A percentile compares a stretch with the other conserved stretches of the same genome.
phyloP scores from a whole-genome alignment of 2,113 vertebrate species.

The Anguilla japonica region DNA sequence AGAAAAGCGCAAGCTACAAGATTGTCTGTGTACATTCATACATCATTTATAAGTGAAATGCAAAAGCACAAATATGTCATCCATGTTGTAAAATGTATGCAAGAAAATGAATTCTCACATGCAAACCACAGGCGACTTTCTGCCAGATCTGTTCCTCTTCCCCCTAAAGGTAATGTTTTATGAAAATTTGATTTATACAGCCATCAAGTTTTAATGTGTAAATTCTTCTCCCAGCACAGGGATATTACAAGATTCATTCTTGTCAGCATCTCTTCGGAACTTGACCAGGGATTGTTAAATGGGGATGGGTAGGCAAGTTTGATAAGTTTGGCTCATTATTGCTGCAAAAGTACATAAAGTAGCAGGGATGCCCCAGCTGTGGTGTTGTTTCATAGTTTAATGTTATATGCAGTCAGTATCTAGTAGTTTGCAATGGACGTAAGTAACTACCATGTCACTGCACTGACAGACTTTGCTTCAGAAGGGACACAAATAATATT shows the following conservation, averaged over 20 bases:
- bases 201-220: conserved; percentile 44
- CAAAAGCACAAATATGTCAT: conserved; percentile 56
- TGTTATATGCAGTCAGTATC: not conserved
- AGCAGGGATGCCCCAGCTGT: not conserved
- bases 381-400: not conserved
- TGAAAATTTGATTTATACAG: conserved; percentile 49
- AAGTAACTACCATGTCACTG: not conserved
- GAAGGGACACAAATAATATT: not conserved
- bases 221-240: conserved; percentile 33
- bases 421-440: not conserved
- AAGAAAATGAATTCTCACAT: conserved; percentile 41
- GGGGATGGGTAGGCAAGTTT: conserved; percentile 49
- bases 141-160: conserved; percentile 32
- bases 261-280: conserved; percentile 33
- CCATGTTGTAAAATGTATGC: conserved; percentile 50
- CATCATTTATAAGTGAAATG: conserved; percentile 50
- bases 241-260: conserved; percentile 29
- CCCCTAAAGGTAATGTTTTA: conserved; percentile 51
- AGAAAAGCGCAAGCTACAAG: conserved; percentile 33
- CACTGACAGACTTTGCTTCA: not conserved
- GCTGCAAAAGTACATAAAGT: conserved; percentile 30
- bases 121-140: conserved; percentile 24
- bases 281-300: conserved; percentile 50
- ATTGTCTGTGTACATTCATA: conserved; percentile 39
- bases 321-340: conserved; percentile 50